A percentile compares a stretch with the other conserved stretches of the same genome.
These are phyloP conservation scores for Hyposoter dolosus DNA, from an alignment of 2,888 invertebrate genomes.

Conservation along the genomic window DNA sequence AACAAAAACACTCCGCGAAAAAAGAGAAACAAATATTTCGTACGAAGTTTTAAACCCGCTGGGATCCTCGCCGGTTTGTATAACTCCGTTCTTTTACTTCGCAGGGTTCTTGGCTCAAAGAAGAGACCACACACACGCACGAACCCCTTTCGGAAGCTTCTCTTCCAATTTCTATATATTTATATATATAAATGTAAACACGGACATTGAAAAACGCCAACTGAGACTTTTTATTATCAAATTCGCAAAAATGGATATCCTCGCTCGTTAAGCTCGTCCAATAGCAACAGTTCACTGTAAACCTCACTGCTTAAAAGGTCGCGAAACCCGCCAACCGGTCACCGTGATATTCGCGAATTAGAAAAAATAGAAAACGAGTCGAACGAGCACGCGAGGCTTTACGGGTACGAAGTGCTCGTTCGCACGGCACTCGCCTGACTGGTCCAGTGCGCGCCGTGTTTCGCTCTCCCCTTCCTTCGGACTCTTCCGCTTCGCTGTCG, in stretches of 20 bases:
- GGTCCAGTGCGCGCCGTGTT: conserved; percentile 76
- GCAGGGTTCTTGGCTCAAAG: conserved; percentile 19
- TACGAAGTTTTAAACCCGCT: conserved; percentile 43
- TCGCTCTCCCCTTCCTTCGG: conserved; percentile 66
- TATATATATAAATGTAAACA: conserved; percentile 12
- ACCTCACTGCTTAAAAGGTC: neutral
- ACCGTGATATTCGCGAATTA: neutral
- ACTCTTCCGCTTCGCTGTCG: conserved; percentile 22
- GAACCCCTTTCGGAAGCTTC: conserved; percentile 14
- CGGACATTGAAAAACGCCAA: neutral
- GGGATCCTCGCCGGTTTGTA: conserved; percentile 37
- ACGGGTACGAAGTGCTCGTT: conserved; percentile 58
- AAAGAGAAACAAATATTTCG: conserved; percentile 25
- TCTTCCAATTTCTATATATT: neutral
- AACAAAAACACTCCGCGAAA: neutral
- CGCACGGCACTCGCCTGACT: conserved; percentile 68
- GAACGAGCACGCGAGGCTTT: conserved; percentile 17
- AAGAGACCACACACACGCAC: conserved; percentile 61
- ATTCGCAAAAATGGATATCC: conserved; percentile 16
- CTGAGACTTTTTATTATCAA: neutral
- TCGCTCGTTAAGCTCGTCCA: neutral
- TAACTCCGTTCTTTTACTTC: neutral
- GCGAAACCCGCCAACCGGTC: neutral
- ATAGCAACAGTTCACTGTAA: neutral
- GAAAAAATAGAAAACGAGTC: neutral